Evolutionary conservation across 2,113 vertebrate genomes (phyloP).

Genomic region (Syngnathus scovelli): DNA sequence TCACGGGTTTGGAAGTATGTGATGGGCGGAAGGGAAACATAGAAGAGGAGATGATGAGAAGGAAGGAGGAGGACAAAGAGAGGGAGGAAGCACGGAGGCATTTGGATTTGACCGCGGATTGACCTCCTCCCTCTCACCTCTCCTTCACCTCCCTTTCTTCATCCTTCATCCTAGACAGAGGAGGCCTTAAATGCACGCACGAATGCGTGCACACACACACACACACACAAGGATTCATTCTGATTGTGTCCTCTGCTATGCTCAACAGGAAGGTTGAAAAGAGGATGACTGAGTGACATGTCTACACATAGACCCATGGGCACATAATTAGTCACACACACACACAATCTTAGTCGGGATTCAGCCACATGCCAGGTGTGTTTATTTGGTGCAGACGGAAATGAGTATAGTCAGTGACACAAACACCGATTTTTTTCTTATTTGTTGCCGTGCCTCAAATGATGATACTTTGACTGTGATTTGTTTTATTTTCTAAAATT

Average conservation of each 20-base stretch:
- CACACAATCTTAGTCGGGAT: neutral
- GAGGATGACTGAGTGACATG: conserved; percentile 36
- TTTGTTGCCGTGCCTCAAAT: no score
- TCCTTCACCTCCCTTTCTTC: conserved; percentile 66
- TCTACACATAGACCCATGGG: conserved; percentile 26
- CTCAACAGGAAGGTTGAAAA: conserved; percentile 56
- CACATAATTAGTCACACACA: conserved; percentile 27
- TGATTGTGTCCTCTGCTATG: conserved; percentile 51
- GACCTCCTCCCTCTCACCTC: conserved; percentile 72
- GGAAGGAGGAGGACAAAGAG: neutral
- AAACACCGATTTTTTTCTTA: conserved; percentile 16
- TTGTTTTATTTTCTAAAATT: no score
- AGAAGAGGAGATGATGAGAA: neutral
- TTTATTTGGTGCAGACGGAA: conserved; percentile 63
- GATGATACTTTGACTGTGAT: no score
- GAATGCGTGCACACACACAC: conserved; percentile 27
- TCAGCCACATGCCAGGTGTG: conserved; percentile 19
- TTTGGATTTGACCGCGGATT: conserved; percentile 70
- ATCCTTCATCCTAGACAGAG: conserved; percentile 63
- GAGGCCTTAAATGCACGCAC: conserved; percentile 32
- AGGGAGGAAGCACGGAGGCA: conserved; percentile 15
- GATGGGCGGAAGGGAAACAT: neutral
- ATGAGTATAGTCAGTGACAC: conserved; percentile 40
- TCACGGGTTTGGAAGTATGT: no score
- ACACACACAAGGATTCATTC: neutral